phyloP scores from a whole-genome alignment of 1,140 invertebrate genomes.

The Ips typographus region DNA sequence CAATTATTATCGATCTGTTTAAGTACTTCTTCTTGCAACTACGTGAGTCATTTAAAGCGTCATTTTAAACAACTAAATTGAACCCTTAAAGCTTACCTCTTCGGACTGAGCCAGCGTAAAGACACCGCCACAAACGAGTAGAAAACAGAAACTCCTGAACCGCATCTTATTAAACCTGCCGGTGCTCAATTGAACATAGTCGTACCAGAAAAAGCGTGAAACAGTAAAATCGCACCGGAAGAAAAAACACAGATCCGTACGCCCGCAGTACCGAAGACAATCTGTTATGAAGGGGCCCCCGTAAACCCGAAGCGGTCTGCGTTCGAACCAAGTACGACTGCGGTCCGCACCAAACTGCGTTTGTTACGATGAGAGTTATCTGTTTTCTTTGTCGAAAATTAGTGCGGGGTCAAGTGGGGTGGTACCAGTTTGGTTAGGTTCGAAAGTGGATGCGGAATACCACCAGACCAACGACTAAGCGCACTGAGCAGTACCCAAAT shows the following conservation, averaged over 20 bases:
- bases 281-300: background rate
- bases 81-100: background rate
- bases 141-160: slow-evolving; percentile 4
- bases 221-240: background rate
- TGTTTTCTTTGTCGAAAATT: background rate
- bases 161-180: slow-evolving; percentile 1
- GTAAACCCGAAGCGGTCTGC: background rate
- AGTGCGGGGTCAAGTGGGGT: background rate
- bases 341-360: slow-evolving; percentile 8
- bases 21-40: background rate
- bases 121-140: slow-evolving; percentile 3
- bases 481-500: background rate
- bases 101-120: background rate
- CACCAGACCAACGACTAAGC: too few relatives aligned
- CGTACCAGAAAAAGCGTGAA: background rate
- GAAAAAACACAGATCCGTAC: background rate
- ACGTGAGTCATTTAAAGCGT: background rate
- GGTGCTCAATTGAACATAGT: background rate
- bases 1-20: background rate
- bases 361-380: background rate
- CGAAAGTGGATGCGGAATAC: too few relatives aligned
- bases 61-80: background rate
- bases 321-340: slow-evolving; percentile 7
- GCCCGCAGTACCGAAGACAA: slow-evolving; percentile 5
- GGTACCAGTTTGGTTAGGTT: background rate